Conservation (phyloP, 2,113 vertebrate species). For the Halcyon senegalensis region DNA sequence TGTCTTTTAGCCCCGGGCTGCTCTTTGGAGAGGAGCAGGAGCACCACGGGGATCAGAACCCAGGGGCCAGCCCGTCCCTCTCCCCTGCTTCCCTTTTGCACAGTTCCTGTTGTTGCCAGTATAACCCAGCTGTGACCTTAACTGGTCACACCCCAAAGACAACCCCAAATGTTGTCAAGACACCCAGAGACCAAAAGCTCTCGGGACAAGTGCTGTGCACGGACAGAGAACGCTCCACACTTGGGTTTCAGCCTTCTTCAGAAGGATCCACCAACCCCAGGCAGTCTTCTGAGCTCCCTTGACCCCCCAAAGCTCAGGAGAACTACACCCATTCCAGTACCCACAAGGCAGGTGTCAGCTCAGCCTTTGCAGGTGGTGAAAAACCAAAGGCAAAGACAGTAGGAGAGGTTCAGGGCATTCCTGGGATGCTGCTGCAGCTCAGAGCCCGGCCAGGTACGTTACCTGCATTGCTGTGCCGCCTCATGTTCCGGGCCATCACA, state of each 20-base stretch:
- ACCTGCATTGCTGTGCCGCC: slow-evolving; percentile 85
- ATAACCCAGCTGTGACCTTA: background rate
- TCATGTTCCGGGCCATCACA: slow-evolving; percentile 89
- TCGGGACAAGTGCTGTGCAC: accelerated
- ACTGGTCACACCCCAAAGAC: background rate
- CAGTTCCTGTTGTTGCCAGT: background rate
- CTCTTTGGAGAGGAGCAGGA: background rate
- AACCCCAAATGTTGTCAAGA: background rate
- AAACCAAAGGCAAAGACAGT: accelerated
- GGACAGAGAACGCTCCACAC: accelerated
- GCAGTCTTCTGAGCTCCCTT: background rate
- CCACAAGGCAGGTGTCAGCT: background rate
- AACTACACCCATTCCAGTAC: accelerated
- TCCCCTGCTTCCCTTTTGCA: background rate
- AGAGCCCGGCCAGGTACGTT: background rate
- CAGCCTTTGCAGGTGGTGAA: background rate
- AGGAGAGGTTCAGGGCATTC: background rate
- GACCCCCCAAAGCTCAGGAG: background rate
- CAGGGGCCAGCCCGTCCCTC: background rate
- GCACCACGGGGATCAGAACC: background rate
- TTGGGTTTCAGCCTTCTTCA: background rate
- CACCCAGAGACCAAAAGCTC: background rate
- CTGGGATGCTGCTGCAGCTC: background rate
- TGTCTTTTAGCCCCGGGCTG: slow-evolving; percentile 37
- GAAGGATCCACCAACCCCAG: background rate